Base-by-base conservation (phyloP, 2,797 vertebrate genomes). In the Melanogrammus aeglefinus region DNA sequence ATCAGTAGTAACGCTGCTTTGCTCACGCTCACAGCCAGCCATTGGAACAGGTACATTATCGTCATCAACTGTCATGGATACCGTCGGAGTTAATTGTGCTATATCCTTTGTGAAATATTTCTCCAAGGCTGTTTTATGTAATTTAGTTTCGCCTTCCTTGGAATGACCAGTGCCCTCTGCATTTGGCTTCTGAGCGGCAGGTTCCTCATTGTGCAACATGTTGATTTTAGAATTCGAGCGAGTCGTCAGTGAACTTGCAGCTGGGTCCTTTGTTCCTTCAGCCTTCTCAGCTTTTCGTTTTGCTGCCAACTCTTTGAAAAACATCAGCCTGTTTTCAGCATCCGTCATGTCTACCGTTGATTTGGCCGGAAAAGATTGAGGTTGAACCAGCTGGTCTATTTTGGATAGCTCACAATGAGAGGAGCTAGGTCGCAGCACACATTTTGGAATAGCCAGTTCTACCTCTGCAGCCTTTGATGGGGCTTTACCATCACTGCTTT, bases 251-350 rank as follows among this genome's bases (percentile, higher is more conserved):
- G 6, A 51, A 70, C 75, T 70, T 27, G 87, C 87, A 14, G 78
- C 82, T 76, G 86, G 78, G 63, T 69, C 80, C 78, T 86, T 86
- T 80, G 87, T 80, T 74, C 82, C 84, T 80, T 85, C 83, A 74
- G 87, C 85, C 77, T 90, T 82, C 12, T 78, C 85, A 21, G 89
- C 89, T 88, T 88, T 94, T 33, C 92, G 92, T 87, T 94, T 88
- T 33, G 93, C 93, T 16, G 93, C 94, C 51, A 95, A 35, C 75
- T 94, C 91, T 90, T 93, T 94, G 81, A 95, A 95, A 90, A 91
- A 93, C 82, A 85, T 79, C 0, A 94, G 71, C 76, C 94, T 92
- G 0, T 74, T 73, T 39, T 93, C 89, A 51, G 93, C 91, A 90
- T 94, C 92, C 78, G 44, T 91, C 93, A 95, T 94, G 82, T 95